Evolutionary conservation across 1,140 invertebrate genomes (phyloP).

Genomic region (Ostrea denselamellosa): DNA sequence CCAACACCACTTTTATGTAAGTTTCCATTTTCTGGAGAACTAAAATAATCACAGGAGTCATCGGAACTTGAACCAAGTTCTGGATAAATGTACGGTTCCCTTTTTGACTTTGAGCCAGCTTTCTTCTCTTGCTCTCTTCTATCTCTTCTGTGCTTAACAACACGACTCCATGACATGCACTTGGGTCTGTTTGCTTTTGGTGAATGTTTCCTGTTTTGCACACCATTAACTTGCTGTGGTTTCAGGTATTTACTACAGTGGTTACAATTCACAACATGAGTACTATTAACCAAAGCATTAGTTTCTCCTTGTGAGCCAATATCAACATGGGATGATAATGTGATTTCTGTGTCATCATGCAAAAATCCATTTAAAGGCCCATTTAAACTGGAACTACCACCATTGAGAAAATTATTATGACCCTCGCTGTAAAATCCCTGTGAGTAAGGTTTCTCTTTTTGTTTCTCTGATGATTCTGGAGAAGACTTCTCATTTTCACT

Average conservation of each 20-base stretch:
- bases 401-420: background rate
- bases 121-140: constrained; percentile 52
- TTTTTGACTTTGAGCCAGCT: constrained; percentile 7
- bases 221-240: constrained; percentile 6
- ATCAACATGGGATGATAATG: background rate
- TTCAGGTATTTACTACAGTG: background rate
- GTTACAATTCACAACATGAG: background rate
- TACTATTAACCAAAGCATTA: background rate
- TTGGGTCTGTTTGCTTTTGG: constrained; percentile 48
- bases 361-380: constrained; percentile 17
- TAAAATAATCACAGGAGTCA: constrained; percentile 48
- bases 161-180: constrained; percentile 57
- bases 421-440: background rate
- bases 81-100: constrained; percentile 52
- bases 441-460: background rate
- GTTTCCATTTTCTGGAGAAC: background rate
- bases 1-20: background rate
- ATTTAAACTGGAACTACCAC: background rate
- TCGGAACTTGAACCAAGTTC: constrained; percentile 55
- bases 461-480: constrained; percentile 1
- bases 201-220: constrained; percentile 13
- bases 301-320: background rate
- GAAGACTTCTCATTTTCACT: constrained; percentile 24
- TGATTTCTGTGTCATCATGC: background rate
- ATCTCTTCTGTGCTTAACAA: constrained; percentile 56